phyloP scores from a whole-genome alignment of 2,113 vertebrate genomes.

The Prolemur simus region DNA sequence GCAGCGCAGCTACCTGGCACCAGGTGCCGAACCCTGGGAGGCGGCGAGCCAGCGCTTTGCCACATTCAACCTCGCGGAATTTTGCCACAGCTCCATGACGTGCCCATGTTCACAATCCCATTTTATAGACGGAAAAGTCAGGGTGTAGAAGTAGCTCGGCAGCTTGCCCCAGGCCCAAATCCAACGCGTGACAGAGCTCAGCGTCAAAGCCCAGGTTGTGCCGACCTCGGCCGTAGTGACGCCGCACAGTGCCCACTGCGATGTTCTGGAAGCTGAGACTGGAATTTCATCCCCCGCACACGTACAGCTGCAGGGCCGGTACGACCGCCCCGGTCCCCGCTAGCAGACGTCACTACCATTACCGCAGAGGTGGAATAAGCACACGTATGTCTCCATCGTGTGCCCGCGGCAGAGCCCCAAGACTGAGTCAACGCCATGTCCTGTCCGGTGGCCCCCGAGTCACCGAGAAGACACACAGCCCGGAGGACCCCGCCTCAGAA shows the following conservation, averaged over 20 bases:
- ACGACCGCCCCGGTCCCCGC: no score
- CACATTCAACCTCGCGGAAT: accelerated
- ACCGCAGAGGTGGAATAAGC: accelerated
- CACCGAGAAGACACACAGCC: accelerated
- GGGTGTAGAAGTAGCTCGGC: accelerated
- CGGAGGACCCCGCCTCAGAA: background rate
- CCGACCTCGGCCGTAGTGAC: no score
- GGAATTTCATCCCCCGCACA: no score
- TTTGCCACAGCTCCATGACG: background rate
- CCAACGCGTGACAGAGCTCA: accelerated
- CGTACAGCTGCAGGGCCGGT: no score
- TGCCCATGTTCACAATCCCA: accelerated
- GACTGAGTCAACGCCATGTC: accelerated
- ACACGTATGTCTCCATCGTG: accelerated
- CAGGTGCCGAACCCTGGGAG: accelerated
- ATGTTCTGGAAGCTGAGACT: background rate
- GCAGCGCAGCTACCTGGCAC: accelerated
- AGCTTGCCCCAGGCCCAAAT: background rate
- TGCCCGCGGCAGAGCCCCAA: accelerated
- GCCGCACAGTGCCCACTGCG: background rate
- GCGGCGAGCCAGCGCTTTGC: accelerated
- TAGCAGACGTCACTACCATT: accelerated
- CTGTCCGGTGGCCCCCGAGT: no score
- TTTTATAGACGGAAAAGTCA: accelerated
- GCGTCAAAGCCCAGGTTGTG: background rate